Evolutionary conservation across 2,113 vertebrate species (phyloP).

Genomic region (Montifringilla adamsi): DNA sequence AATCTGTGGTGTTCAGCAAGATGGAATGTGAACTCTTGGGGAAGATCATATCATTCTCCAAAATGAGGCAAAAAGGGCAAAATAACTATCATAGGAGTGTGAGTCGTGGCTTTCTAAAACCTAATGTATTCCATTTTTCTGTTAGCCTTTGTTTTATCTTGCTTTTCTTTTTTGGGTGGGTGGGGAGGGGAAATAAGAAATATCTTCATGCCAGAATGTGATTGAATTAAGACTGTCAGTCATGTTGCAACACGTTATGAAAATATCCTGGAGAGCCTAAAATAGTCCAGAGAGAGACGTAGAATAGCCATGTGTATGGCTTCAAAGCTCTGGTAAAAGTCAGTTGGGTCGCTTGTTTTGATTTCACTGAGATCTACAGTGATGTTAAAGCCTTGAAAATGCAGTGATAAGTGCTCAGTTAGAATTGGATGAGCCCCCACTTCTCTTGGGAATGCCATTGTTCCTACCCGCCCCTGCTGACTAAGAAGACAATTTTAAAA

Average conservation of each 20-base stretch:
- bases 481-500: not conserved
- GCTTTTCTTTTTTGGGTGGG: not conserved
- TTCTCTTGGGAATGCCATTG: not conserved
- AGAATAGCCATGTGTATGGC: not conserved
- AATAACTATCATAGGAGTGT: not conserved
- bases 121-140: not conserved
- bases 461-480: not conserved
- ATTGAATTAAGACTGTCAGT: not conserved
- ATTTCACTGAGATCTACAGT: not conserved
- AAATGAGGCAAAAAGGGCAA: not conserved
- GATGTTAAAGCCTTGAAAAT: not conserved
- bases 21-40: conserved; percentile 29
- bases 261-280: not conserved
- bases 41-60: not conserved
- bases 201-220: not conserved
- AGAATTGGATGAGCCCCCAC: not conserved
- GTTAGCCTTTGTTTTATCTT: not conserved
- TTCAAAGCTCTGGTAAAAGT: not conserved
- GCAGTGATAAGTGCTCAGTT: not conserved
- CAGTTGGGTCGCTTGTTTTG: not conserved
- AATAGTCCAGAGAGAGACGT: not conserved
- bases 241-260: not conserved
- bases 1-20: conserved; percentile 6
- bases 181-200: not conserved
- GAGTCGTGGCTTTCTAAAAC: not conserved